These are phyloP conservation scores for Sinelater perroti DNA, from an alignment of 2,888 invertebrate genomes.

Conservation along the genomic window DNA sequence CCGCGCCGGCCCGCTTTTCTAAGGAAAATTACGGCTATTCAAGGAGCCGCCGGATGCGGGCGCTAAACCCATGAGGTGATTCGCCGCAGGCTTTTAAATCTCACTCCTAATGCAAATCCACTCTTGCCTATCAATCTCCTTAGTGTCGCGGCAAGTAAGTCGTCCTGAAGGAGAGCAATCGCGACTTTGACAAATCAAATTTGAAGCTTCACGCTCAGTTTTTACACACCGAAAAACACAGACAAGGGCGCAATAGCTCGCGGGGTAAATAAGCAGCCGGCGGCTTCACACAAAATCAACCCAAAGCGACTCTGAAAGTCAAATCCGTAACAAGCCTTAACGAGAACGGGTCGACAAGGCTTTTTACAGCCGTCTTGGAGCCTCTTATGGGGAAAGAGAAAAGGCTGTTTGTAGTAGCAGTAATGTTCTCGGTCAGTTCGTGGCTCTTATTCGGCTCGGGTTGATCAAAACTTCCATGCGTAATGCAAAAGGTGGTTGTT, in stretches of 20 bases:
- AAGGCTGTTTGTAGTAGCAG: constrained; percentile 7
- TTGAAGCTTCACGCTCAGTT: constrained; percentile 25
- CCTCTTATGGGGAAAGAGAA: too few species aligned
- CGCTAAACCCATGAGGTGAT: constrained; percentile 7
- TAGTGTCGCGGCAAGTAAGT: constrained; percentile 25
- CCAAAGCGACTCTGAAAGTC: constrained; percentile 19
- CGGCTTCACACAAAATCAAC: constrained; percentile 11
- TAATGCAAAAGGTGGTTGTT: constrained; percentile 9
- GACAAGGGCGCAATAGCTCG: constrained; percentile 14
- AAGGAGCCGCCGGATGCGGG: neutral
- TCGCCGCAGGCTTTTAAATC: constrained; percentile 22
- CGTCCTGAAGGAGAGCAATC: constrained; percentile 22
- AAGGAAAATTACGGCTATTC: too few species aligned
- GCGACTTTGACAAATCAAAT: constrained; percentile 36
- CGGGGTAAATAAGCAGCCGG: constrained; percentile 10
- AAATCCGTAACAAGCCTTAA: constrained; percentile 20
- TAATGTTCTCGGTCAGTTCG: constrained; percentile 12
- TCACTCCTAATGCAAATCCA: constrained; percentile 32
- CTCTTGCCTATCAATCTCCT: constrained; percentile 33
- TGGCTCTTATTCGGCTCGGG: constrained; percentile 11
- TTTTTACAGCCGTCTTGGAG: constrained; percentile 13
- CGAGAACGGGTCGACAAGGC: constrained; percentile 15
- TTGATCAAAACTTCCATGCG: constrained; percentile 8
- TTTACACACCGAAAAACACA: too few species aligned
- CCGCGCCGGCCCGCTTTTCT: too few species aligned